Percentiles rank a stretch among this genome's conserved stretches.
Conservation (phyloP, 2,113 vertebrate genomes). For the Leucopsar rothschildi region DNA sequence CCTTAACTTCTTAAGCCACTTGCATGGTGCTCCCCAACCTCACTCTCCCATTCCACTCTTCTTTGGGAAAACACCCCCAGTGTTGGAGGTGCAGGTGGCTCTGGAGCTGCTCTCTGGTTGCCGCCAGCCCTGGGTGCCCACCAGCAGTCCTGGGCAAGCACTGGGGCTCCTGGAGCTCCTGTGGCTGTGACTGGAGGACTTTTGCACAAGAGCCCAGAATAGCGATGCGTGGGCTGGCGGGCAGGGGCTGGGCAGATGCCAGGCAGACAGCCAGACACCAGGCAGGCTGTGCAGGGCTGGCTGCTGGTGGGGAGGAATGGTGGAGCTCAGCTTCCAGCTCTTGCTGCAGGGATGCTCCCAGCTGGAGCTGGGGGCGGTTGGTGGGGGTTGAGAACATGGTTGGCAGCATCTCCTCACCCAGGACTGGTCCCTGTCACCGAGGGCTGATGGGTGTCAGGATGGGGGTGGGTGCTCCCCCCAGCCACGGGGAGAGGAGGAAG, state of each 20-base stretch:
- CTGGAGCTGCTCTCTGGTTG: neutral
- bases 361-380: neutral
- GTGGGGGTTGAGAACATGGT: neutral
- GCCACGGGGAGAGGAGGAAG: neutral
- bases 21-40: neutral
- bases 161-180: neutral
- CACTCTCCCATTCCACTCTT: neutral
- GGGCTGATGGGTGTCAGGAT: neutral
- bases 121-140: neutral
- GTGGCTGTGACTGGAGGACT: neutral
- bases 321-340: neutral
- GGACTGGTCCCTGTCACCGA: neutral
- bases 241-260: conserved; percentile 49
- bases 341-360: neutral
- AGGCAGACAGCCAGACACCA: conserved; percentile 42
- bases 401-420: neutral
- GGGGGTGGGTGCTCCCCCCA: neutral
- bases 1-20: neutral
- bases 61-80: neutral
- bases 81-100: neutral
- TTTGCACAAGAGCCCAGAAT: conserved; percentile 53
- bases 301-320: neutral
- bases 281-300: neutral
- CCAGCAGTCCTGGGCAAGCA: accelerated
- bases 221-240: conserved; percentile 25